phyloP scores from a whole-genome alignment of 2,888 invertebrate genomes.

The Amiota mariae region DNA sequence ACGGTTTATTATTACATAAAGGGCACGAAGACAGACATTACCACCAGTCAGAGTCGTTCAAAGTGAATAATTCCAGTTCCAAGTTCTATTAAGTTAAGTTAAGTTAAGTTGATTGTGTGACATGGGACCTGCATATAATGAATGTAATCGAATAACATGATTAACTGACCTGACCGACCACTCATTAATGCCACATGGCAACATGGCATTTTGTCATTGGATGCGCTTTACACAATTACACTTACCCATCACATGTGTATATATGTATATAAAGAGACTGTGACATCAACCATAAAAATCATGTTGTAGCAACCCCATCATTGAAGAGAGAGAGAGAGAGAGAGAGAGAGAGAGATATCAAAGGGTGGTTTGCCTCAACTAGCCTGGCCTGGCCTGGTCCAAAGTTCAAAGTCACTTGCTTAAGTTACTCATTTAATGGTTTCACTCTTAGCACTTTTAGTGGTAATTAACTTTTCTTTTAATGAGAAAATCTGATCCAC shows the following conservation, averaged over 20 bases:
- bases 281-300: neutral
- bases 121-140: slow-evolving; percentile 25
- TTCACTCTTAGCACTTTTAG: neutral
- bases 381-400: neutral
- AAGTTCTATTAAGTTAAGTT: too few relatives aligned
- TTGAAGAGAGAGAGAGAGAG: neutral
- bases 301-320: neutral
- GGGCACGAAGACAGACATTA: slow-evolving; percentile 35
- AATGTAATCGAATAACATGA: slow-evolving; percentile 53
- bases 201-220: slow-evolving; percentile 36
- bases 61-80: too few relatives aligned
- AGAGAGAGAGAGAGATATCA: too few relatives aligned
- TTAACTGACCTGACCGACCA: slow-evolving; percentile 55
- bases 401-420: slow-evolving; percentile 1
- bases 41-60: neutral
- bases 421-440: neutral
- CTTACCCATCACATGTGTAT: neutral
- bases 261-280: too few relatives aligned
- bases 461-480: slow-evolving; percentile 7
- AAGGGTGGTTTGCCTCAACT: neutral
- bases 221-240: neutral
- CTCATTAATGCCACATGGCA: slow-evolving; percentile 56
- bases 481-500: neutral
- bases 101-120: too few relatives aligned
- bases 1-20: slow-evolving; percentile 17